These are phyloP conservation scores for Phyllotreta striolata DNA, from an alignment of 2,888 invertebrate species.

Conservation along the genomic window DNA sequence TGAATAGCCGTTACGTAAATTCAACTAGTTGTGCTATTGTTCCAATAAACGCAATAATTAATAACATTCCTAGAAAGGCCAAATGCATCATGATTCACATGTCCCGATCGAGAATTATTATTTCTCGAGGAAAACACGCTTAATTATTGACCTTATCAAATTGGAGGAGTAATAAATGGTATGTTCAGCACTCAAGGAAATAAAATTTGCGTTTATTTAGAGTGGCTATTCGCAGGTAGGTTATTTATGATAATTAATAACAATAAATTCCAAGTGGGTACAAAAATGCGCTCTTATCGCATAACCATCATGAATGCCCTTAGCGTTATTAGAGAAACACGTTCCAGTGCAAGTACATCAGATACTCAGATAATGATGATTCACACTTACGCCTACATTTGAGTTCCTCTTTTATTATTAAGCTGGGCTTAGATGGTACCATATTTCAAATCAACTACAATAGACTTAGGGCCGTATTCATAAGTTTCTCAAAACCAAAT, in stretches of 20 bases:
- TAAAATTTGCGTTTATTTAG: too few species aligned
- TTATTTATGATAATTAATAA: too few species aligned
- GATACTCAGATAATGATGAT: slow-evolving; percentile 1
- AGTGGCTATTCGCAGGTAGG: too few species aligned
- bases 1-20: neutral
- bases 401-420: neutral
- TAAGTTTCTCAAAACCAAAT: too few species aligned
- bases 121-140: neutral
- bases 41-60: slow-evolving; percentile 9
- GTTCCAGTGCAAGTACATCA: slow-evolving; percentile 4
- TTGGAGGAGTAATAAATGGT: too few species aligned
- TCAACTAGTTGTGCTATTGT: slow-evolving; percentile 6
- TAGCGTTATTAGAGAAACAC: slow-evolving; percentile 10
- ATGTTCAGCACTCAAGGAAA: too few species aligned
- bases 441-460: too few species aligned
- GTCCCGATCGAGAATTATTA: neutral
- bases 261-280: too few species aligned
- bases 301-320: slow-evolving; percentile 7
- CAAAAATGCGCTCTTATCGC: too few species aligned
- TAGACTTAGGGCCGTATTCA: too few species aligned
- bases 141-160: too few species aligned
- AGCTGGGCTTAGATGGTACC: neutral
- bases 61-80: slow-evolving; percentile 10
- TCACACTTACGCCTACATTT: slow-evolving; percentile 13
- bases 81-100: slow-evolving; percentile 11